A percentile compares a stretch with the other conserved stretches of the same genome.
phyloP scores from a whole-genome alignment of 37 sponge, comb jelly and placozoan species.

The Cladorhizidae sp. region DNA sequence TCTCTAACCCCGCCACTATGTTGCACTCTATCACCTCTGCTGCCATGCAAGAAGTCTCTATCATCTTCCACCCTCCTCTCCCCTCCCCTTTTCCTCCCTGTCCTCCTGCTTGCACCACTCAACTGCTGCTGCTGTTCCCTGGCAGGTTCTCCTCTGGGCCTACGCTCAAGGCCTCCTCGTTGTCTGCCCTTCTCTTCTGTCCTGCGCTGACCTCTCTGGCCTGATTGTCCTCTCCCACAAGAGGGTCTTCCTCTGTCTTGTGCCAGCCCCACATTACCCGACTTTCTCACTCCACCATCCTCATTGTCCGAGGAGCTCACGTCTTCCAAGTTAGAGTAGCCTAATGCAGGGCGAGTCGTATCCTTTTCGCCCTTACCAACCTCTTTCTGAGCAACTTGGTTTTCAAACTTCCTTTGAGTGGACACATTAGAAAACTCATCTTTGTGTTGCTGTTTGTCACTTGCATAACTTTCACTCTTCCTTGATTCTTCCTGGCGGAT shows the following conservation, averaged over 20 bases:
- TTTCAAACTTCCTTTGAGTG: not conserved
- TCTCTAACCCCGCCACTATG: no score
- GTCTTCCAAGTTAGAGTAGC: slow-evolving; percentile 38
- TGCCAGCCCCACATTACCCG: not conserved
- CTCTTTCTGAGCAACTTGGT: not conserved
- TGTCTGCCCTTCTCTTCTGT: not conserved
- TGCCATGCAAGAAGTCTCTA: not conserved
- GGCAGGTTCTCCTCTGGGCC: not conserved
- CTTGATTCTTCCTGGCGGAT: not conserved
- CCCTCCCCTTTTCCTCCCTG: not conserved
- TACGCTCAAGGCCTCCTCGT: not conserved
- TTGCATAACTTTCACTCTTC: not conserved
- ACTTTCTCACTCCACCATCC: not conserved
- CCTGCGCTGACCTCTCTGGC: not conserved
- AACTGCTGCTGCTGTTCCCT: not conserved
- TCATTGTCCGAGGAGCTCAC: slow-evolving; percentile 61
- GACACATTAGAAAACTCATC: not conserved
- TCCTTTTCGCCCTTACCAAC: slow-evolving; percentile 2
- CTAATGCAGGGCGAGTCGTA: not conserved
- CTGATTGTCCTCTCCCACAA: not conserved
- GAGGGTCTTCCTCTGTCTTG: not conserved
- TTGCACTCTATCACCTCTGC: slow-evolving; percentile 3
- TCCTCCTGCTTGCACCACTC: not conserved
- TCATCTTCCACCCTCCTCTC: not conserved
- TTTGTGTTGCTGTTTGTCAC: not conserved